Conservation (phyloP, 2,797 vertebrate genomes). For the Chrysocyon brachyurus region DNA sequence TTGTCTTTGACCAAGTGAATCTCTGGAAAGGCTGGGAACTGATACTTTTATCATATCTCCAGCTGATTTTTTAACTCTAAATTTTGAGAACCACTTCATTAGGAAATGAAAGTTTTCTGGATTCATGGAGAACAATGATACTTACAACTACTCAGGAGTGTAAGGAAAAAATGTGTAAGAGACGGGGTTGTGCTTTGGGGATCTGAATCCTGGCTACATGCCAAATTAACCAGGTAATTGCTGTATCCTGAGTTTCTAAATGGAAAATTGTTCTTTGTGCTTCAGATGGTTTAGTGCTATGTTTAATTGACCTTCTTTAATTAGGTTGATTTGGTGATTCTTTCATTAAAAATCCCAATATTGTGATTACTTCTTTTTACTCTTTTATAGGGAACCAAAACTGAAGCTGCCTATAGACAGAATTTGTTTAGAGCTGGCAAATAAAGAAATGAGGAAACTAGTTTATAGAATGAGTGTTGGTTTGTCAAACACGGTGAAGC, state of each 20-base stretch:
- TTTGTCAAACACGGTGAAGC: neutral
- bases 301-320: constrained; percentile 81
- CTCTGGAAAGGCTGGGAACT: constrained; percentile 20
- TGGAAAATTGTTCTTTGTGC: constrained; percentile 60
- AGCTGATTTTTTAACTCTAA: neutral
- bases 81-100: constrained; percentile 38
- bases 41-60: neutral
- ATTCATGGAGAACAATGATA: constrained; percentile 27
- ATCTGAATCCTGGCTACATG: constrained; percentile 44
- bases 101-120: constrained; percentile 29
- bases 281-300: constrained; percentile 53
- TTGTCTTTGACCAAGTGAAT: constrained; percentile 27
- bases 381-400: neutral
- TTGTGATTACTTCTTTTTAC: constrained; percentile 62
- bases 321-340: constrained; percentile 70
- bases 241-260: constrained; percentile 64
- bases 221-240: constrained; percentile 80
- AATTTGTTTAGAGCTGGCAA: constrained; percentile 25
- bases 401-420: neutral
- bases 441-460: neutral
- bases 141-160: neutral
- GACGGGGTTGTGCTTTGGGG: constrained; percentile 15
- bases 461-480: neutral
- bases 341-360: constrained; percentile 81
- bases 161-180: constrained; percentile 42